Base-by-base conservation (phyloP, 2,797 vertebrate species). In the Pachyuromys duprasi region DNA sequence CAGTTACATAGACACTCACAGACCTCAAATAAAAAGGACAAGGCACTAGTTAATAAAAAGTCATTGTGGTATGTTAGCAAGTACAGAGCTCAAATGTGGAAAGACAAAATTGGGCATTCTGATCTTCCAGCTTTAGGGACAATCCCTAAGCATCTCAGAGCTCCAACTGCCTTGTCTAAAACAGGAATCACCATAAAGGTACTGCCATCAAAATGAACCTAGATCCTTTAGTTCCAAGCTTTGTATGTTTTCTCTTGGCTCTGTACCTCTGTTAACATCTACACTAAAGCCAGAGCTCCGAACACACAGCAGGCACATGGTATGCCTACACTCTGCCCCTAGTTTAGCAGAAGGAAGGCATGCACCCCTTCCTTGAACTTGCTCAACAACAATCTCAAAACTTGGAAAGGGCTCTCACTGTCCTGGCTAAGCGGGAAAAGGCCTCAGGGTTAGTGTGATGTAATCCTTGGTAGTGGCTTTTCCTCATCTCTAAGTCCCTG, bases 301-400 rank as follows among this genome's bases (percentile, higher is more conserved):
- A 69, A 28, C 4, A 20, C 2, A 22, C 0, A 24, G 31, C 0
- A 28, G 84, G 49, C 36, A 36, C 0, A 2, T 0, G 0, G 62
- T 9, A 31, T 22, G 33, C 14, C 49, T 17, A 2, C 6, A 5
- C 57, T 31, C 33, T 74, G 3, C 39, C 24, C 22, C 33, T 4
- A 0, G 1, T 31, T 69, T 7, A 79, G 78, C 86, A 78, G 88
- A 86, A 86, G 22, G 6, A 67, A 42, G 65, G 42, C 0, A 80
- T 8, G 18, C 11, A 49, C 5, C 22, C 83, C 74, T 92, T 88
- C 86, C 57, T 28, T 45, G 74, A 86, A 81, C 93, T 82, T 92
- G 53, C 49, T 92, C 67, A 93, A 60, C 39, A 76, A n/a, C 0
- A 24, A 69, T 78, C 70, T 33, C 90, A 49, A 81, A 53, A 88